Conservation (phyloP, 2,888 invertebrate species). For the Chrysomela aeneicollis region DNA sequence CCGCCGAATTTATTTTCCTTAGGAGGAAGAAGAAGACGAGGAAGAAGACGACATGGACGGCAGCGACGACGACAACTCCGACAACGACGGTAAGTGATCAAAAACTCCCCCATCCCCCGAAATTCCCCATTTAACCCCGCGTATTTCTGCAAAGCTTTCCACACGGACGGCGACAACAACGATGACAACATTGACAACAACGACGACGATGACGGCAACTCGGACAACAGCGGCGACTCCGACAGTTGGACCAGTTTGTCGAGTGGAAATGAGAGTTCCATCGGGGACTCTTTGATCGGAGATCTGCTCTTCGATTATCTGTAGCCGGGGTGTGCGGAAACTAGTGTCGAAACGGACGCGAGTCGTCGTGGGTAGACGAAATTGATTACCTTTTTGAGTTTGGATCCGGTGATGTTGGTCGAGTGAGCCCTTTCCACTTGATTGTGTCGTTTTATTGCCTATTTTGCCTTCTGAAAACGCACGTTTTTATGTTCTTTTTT, state of each 20-base stretch:
- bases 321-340: neutral
- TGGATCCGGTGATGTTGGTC: too few species aligned
- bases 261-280: constrained; percentile 35
- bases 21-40: constrained; percentile 66
- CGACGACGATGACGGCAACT: constrained; percentile 46
- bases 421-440: too few species aligned
- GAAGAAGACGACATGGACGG: constrained; percentile 71
- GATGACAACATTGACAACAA: constrained; percentile 55
- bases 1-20: neutral
- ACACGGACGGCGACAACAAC: constrained; percentile 54
- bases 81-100: constrained; percentile 57
- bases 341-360: neutral
- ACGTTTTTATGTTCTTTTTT: too few species aligned
- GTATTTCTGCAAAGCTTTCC: neutral
- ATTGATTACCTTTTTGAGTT: too few species aligned
- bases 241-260: constrained; percentile 46
- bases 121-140: neutral
- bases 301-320: constrained; percentile 34
- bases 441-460: too few species aligned
- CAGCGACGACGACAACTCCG: constrained; percentile 69
- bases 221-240: constrained; percentile 42
- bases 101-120: neutral
- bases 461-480: too few species aligned
- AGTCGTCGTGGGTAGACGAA: too few species aligned
- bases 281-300: constrained; percentile 36